A percentile compares a stretch with the other conserved stretches of the same genome.
Evolutionary conservation across 2,888 invertebrate species (phyloP).

Genomic region (Eilema sororculum): DNA sequence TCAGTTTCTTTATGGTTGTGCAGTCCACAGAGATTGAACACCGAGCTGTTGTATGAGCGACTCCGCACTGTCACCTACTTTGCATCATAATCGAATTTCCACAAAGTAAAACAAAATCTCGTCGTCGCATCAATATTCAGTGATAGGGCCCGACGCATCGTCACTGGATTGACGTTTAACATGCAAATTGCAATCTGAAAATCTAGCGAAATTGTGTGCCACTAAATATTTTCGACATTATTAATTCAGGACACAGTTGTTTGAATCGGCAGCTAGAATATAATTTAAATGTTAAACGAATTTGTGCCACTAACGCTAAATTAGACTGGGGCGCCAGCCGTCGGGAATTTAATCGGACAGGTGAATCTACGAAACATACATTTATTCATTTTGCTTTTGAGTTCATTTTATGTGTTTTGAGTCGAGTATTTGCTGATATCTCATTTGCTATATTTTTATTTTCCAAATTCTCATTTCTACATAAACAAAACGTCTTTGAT

Average conservation of each 20-base stretch:
- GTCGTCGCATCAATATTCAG: conserved; percentile 85
- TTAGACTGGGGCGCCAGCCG: conserved; percentile 71
- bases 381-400: conserved; percentile 53
- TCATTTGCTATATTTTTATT: conserved; percentile 13
- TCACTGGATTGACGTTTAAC: conserved; percentile 84
- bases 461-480: neutral
- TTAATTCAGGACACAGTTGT: conserved; percentile 83
- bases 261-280: conserved; percentile 81
- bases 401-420: conserved; percentile 35
- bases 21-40: neutral
- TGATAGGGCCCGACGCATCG: conserved; percentile 84
- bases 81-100: conserved; percentile 86
- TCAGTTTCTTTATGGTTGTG: neutral
- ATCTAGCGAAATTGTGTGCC: conserved; percentile 84
- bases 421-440: conserved; percentile 27
- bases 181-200: conserved; percentile 86
- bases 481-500: neutral
- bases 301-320: conserved; percentile 80
- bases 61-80: conserved; percentile 72
- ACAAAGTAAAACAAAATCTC: conserved; percentile 87
- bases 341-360: conserved; percentile 75
- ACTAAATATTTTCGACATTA: conserved; percentile 84
- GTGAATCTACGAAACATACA: conserved; percentile 63
- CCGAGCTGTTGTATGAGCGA: conserved; percentile 22
- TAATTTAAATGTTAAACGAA: conserved; percentile 86